phyloP scores from a whole-genome alignment of 2,113 vertebrate species.

The Verasper variegatus region DNA sequence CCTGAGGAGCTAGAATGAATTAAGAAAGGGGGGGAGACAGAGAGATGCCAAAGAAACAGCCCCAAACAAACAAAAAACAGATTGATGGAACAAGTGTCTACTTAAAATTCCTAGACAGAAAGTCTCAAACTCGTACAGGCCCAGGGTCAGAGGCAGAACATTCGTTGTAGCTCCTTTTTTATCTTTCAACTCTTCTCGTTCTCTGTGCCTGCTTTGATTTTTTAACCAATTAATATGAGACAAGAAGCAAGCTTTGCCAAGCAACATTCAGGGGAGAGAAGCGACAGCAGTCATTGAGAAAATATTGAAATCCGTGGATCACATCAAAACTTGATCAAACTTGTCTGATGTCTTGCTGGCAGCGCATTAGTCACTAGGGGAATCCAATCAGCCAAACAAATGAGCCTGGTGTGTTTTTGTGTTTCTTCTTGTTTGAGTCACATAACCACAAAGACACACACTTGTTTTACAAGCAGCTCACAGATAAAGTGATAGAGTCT shows the following conservation, averaged over 20 bases:
- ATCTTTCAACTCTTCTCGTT: constrained; percentile 27
- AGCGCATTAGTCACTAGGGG: constrained; percentile 24
- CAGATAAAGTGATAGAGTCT: constrained; percentile 26
- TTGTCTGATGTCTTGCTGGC: constrained; percentile 34
- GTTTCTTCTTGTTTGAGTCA: not conserved
- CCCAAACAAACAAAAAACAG: constrained; percentile 47
- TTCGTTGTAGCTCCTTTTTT: constrained; percentile 33
- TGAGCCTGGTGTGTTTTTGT: constrained; percentile 9
- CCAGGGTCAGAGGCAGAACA: constrained; percentile 28
- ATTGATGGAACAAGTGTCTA: constrained; percentile 44
- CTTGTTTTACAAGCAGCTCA: constrained; percentile 38
- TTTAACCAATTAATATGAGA: constrained; percentile 74
- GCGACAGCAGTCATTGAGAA: not conserved
- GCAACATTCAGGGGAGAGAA: not conserved
- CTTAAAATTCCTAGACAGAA: constrained; percentile 61
- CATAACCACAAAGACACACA: constrained; percentile 16
- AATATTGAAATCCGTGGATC: constrained; percentile 52
- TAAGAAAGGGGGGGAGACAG: constrained; percentile 31
- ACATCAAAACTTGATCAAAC: constrained; percentile 55
- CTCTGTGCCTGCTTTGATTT: constrained; percentile 63
- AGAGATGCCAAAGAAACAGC: constrained; percentile 50
- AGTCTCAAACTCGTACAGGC: constrained; percentile 71
- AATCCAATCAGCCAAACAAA: constrained; percentile 45
- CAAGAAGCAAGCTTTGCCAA: constrained; percentile 28
- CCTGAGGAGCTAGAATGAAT: constrained; percentile 56